phyloP scores from a whole-genome alignment of 2,113 vertebrate species.

The Eulemur rufifrons region DNA sequence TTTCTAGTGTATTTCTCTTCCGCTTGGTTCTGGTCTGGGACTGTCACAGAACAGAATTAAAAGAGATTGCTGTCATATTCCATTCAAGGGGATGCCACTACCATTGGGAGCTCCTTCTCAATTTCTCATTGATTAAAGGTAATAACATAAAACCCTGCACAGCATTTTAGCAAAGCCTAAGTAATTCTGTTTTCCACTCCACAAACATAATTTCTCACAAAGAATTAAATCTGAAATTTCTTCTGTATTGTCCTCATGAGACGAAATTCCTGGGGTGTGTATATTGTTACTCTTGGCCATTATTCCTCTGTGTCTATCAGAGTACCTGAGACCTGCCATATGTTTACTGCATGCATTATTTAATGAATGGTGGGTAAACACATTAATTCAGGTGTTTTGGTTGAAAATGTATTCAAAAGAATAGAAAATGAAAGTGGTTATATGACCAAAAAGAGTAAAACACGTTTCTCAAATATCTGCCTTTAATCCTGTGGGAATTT shows the following conservation, averaged over 20 bases:
- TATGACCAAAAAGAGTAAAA: not conserved
- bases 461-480: not conserved
- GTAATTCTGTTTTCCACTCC: not conserved
- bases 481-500: too few species aligned
- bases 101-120: not conserved
- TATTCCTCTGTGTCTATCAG: not conserved
- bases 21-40: not conserved
- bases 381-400: not conserved
- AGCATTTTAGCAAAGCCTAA: not conserved
- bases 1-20: not conserved
- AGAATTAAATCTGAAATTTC: not conserved
- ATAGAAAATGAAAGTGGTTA: not conserved
- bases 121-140: not conserved
- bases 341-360: not conserved
- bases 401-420: not conserved
- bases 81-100: not conserved
- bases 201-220: not conserved
- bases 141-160: too few species aligned
- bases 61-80: not conserved
- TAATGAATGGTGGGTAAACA: not conserved
- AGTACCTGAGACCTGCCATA: not conserved
- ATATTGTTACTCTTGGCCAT: too few species aligned
- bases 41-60: fast-evolving
- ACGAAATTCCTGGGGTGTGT: not conserved
- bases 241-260: not conserved